phyloP scores from a whole-genome alignment of 1,140 invertebrate genomes.

The Drosophila simulans region DNA sequence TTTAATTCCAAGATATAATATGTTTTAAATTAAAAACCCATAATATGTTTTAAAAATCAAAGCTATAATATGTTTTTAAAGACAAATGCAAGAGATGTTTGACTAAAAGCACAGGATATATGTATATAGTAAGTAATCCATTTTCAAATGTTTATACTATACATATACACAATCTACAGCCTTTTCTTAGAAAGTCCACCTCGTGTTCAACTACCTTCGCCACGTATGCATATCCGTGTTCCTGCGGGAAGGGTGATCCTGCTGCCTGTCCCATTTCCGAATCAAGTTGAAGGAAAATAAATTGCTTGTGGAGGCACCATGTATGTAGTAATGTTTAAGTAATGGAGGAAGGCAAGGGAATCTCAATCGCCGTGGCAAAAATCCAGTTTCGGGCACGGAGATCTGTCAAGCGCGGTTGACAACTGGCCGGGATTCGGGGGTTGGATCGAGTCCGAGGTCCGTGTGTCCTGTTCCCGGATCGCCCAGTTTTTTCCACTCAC shows the following conservation, averaged over 20 bases:
- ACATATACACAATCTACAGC: too few species aligned
- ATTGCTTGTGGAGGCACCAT: conserved; percentile 40
- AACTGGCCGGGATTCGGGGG: conserved; percentile 25
- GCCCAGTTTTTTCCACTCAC: conserved; percentile 1
- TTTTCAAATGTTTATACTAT: neutral
- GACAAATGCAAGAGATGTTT: too few species aligned
- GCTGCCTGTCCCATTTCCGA: neutral
- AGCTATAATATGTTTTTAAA: too few species aligned
- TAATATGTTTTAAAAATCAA: neutral
- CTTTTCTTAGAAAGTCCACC: neutral
- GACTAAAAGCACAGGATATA: too few species aligned
- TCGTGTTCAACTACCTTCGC: neutral
- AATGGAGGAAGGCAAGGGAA: neutral
- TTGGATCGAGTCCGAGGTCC: conserved; percentile 30
- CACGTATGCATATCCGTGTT: neutral
- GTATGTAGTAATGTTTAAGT: neutral
- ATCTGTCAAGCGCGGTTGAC: conserved; percentile 65
- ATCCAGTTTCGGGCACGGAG: conserved; percentile 35
- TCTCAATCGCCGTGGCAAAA: neutral
- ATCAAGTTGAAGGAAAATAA: conserved; percentile 64
- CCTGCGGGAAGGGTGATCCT: neutral
- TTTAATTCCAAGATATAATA: too few species aligned
- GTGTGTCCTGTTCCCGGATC: conserved; percentile 59
- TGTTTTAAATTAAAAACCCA: too few species aligned
- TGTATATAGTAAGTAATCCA: too few species aligned